Base-by-base conservation (phyloP, 2,113 vertebrate species). In the Camelus dromedarius region DNA sequence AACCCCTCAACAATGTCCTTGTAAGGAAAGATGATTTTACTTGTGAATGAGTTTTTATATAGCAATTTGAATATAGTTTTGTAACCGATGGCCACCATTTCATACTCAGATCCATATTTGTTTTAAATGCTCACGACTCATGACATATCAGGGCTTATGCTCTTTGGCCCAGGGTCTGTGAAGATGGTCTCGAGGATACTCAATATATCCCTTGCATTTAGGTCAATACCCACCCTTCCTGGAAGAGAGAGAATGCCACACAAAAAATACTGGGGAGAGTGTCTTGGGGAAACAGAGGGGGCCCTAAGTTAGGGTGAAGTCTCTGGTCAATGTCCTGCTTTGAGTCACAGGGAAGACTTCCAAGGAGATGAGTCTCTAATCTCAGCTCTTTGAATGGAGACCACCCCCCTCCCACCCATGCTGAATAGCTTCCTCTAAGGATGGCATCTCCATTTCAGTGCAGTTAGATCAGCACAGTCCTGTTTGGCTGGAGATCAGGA, bases 1-100 rank as follows among this genome's bases (percentile, higher is more conserved):
- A 94, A 77, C 0, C 22, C 67, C 22, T 48, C 52, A 48, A 38
- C 62, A 32, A 75, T 46, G n/a, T 48, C 70, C 60, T 28, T 38
- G 38, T 50, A 42, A 94, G 24, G 24, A 75, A 75, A 72, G 48
- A 42, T 38, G 5, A 50, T 66, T 83, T 81, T 48, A 80, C 52
- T 42, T 75, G 42, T 18, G 18, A 64, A 46, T 62, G 56, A 93
- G 14, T 91, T 91, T 91, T 91, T 20, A 60, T 20, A 15, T 30
- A 46, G 26, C 10, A 73, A 46, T 80, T 75, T 46, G 26, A 72
- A 64, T 16, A 8, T 26, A 82, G 22, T 72, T 77, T 92, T 77
- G 38, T 52, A 91, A 64, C 60, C 16, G 5, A 8, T 54, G 32
- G 30, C n/a, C 8, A 20, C 26, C 58, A 12, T 52, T 90, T 94